Conservation (phyloP, 1,140 invertebrate genomes). For the Drosophila tristis region DNA sequence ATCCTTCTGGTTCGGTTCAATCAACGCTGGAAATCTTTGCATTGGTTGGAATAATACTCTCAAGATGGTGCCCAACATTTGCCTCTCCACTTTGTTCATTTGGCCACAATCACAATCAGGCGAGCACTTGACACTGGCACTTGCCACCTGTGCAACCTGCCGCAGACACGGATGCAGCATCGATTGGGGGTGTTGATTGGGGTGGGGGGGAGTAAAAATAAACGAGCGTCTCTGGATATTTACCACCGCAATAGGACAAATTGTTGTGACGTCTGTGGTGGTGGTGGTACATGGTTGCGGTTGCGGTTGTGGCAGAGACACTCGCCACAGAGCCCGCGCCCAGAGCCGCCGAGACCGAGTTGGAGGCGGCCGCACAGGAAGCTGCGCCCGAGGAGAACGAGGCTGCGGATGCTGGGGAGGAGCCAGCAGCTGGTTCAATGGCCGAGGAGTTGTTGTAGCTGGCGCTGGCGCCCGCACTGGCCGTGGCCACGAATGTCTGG, state of each 20-base stretch:
- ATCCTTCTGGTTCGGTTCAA: too few relatives aligned
- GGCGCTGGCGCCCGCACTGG: constrained; percentile 47
- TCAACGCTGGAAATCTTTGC: too few relatives aligned
- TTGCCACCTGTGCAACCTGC: constrained; percentile 2
- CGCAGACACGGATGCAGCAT: constrained; percentile 1
- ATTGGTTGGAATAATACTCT: not conserved
- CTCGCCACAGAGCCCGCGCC: constrained; percentile 14
- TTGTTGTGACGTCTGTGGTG: constrained; percentile 80
- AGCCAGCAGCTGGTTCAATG: constrained; percentile 30
- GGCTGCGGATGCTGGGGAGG: constrained; percentile 4
- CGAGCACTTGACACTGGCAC: constrained; percentile 54
- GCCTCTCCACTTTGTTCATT: constrained; percentile 14
- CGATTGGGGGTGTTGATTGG: not conserved
- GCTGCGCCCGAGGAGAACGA: constrained; percentile 21
- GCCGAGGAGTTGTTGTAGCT: constrained; percentile 63
- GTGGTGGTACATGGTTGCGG: constrained; percentile 75
- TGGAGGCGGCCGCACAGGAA: constrained; percentile 19
- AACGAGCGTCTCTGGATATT: constrained; percentile 43
- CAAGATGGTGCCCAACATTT: constrained; percentile 4
- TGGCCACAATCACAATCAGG: not conserved
- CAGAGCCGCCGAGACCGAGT: constrained; percentile 9
- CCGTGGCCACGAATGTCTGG: constrained; percentile 76
- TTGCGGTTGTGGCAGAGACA: constrained; percentile 55
- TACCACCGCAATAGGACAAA: constrained; percentile 83
- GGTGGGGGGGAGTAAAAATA: not conserved